phyloP scores from a whole-genome alignment of 2,797 vertebrate genomes.

The Alauda arvensis region DNA sequence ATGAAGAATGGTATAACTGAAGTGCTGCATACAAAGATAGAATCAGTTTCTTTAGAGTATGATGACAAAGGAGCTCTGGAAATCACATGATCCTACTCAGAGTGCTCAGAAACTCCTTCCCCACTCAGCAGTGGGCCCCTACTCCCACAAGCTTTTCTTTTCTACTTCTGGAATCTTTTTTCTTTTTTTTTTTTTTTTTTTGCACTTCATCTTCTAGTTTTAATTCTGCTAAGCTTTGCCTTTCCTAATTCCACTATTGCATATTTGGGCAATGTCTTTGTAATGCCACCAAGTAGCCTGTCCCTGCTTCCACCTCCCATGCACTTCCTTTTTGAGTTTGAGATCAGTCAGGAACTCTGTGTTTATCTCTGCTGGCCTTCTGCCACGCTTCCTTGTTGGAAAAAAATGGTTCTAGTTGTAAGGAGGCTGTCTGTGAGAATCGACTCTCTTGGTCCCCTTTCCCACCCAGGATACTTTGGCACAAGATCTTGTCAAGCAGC shows the following conservation, averaged over 20 bases:
- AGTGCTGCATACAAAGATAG: background rate
- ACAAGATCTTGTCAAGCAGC: background rate
- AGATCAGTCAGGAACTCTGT: background rate
- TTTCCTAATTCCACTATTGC: background rate
- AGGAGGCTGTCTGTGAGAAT: background rate
- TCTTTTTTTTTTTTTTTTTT: background rate
- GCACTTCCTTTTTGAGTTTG: background rate
- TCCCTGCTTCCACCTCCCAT: background rate
- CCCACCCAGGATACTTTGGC: background rate
- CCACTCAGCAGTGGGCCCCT: background rate
- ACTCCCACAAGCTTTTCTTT: background rate
- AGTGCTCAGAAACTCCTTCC: background rate
- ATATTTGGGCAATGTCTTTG: background rate
- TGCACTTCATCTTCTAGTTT: background rate
- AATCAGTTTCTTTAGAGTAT: background rate
- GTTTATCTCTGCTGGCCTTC: background rate
- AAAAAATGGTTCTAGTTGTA: background rate
- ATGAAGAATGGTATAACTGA: background rate
- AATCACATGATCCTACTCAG: background rate
- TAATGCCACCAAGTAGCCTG: background rate
- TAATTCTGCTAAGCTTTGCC: background rate
- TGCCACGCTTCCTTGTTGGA: background rate
- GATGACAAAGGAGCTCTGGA: background rate
- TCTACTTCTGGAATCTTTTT: background rate
- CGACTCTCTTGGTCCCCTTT: background rate